These are phyloP conservation scores for Schizopygopsis malacanthus DNA, from an alignment of 2,797 vertebrate genomes.

Conservation along the genomic window DNA sequence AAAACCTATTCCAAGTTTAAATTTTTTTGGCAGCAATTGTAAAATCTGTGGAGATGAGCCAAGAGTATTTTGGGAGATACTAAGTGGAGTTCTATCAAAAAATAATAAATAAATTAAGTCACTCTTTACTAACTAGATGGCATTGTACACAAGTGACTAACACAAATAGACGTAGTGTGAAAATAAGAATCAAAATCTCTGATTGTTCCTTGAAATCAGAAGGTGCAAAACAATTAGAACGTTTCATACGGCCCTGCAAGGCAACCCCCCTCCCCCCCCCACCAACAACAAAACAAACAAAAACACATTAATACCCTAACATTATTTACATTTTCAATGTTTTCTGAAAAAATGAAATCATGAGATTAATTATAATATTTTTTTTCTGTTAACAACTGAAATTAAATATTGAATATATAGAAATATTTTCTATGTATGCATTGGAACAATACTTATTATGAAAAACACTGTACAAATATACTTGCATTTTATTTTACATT, in stretches of 20 bases:
- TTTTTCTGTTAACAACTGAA: not conserved
- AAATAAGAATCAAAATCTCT: not conserved
- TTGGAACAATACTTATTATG: not conserved
- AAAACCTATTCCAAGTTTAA: conserved; percentile 62
- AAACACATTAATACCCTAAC: not conserved
- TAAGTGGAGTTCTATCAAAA: not conserved
- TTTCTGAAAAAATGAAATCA: not conserved
- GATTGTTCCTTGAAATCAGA: not conserved
- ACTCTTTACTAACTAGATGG: not conserved
- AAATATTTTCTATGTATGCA: not conserved
- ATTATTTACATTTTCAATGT: not conserved
- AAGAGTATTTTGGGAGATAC: not conserved
- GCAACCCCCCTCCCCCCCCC: too few relatives aligned
- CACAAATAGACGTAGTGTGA: not conserved
- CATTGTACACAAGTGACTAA: conserved; percentile 12
- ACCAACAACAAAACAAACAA: not conserved
- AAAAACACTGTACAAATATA: not conserved
- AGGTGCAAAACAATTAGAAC: not conserved
- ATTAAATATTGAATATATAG: not conserved
- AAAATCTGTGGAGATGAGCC: conserved; percentile 13
- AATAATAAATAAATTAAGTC: too few relatives aligned
- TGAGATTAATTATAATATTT: not conserved
- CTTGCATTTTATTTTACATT: not conserved
- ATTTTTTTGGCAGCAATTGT: conserved; percentile 43
- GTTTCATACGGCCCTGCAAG: not conserved